Conservation (phyloP, 37 sponge, comb jelly and placozoan species). For the Spongia lamella region DNA sequence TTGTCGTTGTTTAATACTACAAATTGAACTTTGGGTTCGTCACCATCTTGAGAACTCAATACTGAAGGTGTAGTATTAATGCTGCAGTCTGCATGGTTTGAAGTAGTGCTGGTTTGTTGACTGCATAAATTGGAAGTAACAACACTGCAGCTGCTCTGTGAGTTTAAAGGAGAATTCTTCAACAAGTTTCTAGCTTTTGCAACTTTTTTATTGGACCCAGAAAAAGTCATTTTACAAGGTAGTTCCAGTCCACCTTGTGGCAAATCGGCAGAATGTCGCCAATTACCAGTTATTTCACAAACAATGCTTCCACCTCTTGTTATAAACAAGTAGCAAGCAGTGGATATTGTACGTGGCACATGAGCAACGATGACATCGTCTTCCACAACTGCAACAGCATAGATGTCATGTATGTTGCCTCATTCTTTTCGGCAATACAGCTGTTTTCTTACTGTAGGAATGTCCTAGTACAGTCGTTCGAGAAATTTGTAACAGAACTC, state of each 20-base stretch:
- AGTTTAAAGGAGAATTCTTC: too few relatives aligned
- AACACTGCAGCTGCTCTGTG: too few relatives aligned
- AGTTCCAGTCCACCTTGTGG: conserved; percentile 36
- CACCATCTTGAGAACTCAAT: too few relatives aligned
- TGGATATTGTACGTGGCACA: conserved; percentile 5
- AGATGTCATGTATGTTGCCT: conserved; percentile 1
- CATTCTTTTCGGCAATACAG: conserved; percentile 11
- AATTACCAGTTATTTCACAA: conserved; percentile 1
- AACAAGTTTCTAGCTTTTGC: conserved; percentile 7
- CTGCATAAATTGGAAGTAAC: background rate
- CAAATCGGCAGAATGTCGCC: conserved; percentile 8
- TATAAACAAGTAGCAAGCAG: conserved; percentile 11
- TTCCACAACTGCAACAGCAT: conserved; percentile 4
- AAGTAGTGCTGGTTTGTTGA: background rate
- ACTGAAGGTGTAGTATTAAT: background rate
- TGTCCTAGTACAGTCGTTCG: too few relatives aligned
- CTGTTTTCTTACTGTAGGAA: conserved; percentile 8
- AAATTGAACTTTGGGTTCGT: too few relatives aligned
- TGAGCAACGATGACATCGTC: conserved; percentile 1
- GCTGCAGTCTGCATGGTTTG: background rate
- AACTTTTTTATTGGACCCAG: background rate
- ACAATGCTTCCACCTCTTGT: background rate
- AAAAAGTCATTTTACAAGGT: conserved; percentile 6
- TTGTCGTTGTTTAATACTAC: too few relatives aligned
- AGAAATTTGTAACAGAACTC: too few relatives aligned